Base-by-base conservation (phyloP, 2,113 vertebrate genomes). In the Sapayoa aenigma region DNA sequence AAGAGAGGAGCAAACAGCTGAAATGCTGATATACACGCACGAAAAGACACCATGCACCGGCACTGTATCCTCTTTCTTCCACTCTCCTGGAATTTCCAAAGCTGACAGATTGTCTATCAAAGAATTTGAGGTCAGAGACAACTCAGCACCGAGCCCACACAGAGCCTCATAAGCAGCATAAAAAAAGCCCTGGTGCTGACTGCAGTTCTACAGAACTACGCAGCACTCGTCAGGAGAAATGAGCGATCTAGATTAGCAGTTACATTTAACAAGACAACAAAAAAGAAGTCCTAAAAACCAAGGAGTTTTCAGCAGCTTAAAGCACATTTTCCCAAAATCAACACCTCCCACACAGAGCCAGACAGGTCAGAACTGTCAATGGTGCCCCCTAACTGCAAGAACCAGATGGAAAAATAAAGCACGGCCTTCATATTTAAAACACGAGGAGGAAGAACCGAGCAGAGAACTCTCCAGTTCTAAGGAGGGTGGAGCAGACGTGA, bases 141-240 rank as follows among this genome's bases (percentile, higher is more conserved):
- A 95, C 95, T 94, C 86, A 96, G 85, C 95, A 96, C 85, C 73
- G 84, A 95, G 71, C 95, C 94, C 94, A 96, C 95, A 94, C 44
- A 93, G 84, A 95, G 90, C 89, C 87, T 97, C 92, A 87, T 60
- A 94, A 87, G 79, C 69, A 90, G 92, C 87, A 93, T 50, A 94
- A 96, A 96, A 95, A 96, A 96, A 96, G 86, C 84, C 80, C 86
- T 93, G 84, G 77, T 87, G 80, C 82, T 89, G 88, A 94, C 94
- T 96, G 85, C 86, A 73, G 85, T 59, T 90, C 92, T 73, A 84
- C 80, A 89, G 86, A 94, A 92, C 89, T 78, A 84, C 90, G 90
- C 92, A 93, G 92, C 83, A 87, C 73, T 67, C 31, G 0, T 90
- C 92, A 87, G 80, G 25, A 83, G 62, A 89, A 86, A 92, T 6